A percentile compares a stretch with the other conserved stretches of the same genome.
Evolutionary conservation across 2,888 invertebrate genomes (phyloP).

Genomic region (Phasia obesa): DNA sequence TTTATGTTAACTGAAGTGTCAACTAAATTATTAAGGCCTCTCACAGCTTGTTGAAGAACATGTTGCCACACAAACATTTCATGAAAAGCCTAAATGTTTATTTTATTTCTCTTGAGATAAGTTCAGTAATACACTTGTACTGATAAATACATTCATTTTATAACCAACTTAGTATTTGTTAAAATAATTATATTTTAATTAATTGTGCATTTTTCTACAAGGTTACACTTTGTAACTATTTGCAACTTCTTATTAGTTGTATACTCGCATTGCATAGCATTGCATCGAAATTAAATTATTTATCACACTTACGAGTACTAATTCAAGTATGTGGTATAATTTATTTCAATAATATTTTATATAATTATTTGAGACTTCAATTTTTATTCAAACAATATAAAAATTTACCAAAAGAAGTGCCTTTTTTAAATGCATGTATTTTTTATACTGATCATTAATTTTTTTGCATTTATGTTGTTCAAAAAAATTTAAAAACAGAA

Average conservation of each 20-base stretch:
- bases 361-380: conserved; percentile 15
- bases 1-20: conserved; percentile 23
- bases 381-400: background rate
- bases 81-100: conserved; percentile 33
- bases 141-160: conserved; percentile 34
- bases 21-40: conserved; percentile 23
- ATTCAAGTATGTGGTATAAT: conserved; percentile 30
- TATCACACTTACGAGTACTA: conserved; percentile 18
- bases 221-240: conserved; percentile 14
- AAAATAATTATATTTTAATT: conserved; percentile 34
- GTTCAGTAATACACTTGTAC: conserved; percentile 41
- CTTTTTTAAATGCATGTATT: background rate
- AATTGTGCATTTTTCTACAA: conserved; percentile 37
- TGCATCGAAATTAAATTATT: conserved; percentile 19
- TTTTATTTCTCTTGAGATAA: conserved; percentile 3
- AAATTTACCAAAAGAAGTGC: background rate
- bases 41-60: background rate
- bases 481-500: too few relatives aligned
- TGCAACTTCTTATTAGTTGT: conserved; percentile 10
- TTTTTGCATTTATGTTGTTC: too few relatives aligned
- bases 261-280: conserved; percentile 1
- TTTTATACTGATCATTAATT: too few relatives aligned
- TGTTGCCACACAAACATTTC: background rate
- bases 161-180: conserved; percentile 13
- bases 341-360: conserved; percentile 11